Conservation (phyloP, 2,888 invertebrate species). For the Calameuta idolon region DNA sequence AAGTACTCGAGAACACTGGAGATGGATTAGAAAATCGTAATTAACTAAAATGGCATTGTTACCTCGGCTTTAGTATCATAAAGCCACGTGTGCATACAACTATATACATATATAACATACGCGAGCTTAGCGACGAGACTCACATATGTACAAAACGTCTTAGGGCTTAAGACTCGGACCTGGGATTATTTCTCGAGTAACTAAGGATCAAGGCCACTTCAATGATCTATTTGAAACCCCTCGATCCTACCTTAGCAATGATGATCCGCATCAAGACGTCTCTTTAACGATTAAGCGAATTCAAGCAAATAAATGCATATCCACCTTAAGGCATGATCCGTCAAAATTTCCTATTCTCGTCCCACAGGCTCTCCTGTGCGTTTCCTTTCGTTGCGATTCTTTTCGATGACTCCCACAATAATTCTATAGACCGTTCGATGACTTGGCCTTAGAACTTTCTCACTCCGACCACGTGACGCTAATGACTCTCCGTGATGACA, state of each 20-base stretch:
- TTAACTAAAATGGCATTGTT: too few species aligned
- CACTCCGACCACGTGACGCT: neutral
- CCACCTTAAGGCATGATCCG: neutral
- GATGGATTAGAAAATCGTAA: too few species aligned
- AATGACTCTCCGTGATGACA: neutral
- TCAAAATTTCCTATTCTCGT: neutral
- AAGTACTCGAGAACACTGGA: too few species aligned
- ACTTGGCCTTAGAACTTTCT: neutral
- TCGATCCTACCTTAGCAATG: neutral
- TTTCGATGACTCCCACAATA: neutral
- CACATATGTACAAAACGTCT: too few species aligned
- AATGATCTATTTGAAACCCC: neutral
- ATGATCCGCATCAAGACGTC: neutral
- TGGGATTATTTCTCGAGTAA: too few species aligned
- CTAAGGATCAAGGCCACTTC: too few species aligned
- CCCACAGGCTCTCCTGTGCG: neutral
- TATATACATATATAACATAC: too few species aligned
- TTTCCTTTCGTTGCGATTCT: neutral
- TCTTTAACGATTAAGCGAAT: neutral
- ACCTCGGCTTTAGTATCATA: too few species aligned
- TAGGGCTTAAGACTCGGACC: too few species aligned
- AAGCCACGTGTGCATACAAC: too few species aligned
- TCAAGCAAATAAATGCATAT: neutral
- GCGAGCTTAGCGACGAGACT: too few species aligned
- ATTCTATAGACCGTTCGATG: neutral